Percentiles rank a stretch among this genome's conserved stretches.
Evolutionary conservation across 2,888 invertebrate species (phyloP).

Genomic region (Autographa gamma): DNA sequence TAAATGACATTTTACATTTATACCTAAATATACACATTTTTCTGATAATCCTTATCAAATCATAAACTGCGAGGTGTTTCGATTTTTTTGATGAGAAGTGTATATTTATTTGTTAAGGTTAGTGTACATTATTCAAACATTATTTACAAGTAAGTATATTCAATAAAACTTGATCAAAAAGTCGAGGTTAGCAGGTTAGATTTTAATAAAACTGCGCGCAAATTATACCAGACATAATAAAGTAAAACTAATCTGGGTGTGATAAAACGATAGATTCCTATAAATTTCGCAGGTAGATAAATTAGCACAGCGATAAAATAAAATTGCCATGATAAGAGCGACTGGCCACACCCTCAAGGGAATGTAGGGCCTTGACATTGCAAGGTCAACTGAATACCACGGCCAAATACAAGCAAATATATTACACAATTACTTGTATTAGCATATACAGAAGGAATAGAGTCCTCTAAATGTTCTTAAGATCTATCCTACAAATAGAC

Average conservation of each 20-base stretch:
- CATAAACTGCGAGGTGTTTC: no score
- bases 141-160: neutral
- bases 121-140: no score
- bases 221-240: neutral
- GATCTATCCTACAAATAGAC: neutral
- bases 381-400: conserved; percentile 17
- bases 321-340: conserved; percentile 7
- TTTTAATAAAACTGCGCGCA: neutral
- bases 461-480: neutral
- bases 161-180: neutral
- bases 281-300: neutral
- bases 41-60: no score
- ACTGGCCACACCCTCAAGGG: neutral
- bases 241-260: neutral
- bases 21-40: no score
- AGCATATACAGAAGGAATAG: conserved; percentile 14
- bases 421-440: conserved; percentile 22
- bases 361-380: conserved; percentile 22
- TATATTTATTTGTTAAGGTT: no score
- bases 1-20: no score
- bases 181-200: neutral
- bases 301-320: neutral
- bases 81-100: no score
- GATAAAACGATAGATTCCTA: neutral
- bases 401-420: conserved; percentile 11